Conservation (phyloP, 1,140 invertebrate species). For the Ostrea edulis region DNA sequence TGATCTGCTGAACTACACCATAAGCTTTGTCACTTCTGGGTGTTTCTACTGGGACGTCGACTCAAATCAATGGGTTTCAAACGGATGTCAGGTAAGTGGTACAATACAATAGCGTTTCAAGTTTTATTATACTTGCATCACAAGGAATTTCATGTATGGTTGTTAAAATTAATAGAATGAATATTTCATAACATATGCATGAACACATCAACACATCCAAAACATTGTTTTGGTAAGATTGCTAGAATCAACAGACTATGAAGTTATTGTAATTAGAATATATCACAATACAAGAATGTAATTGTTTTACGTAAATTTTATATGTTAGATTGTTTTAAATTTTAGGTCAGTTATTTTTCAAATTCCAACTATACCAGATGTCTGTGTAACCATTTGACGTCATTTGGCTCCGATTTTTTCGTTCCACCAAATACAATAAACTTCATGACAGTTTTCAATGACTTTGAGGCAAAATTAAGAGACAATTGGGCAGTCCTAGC, state of each 20-base stretch:
- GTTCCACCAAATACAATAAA: slow-evolving; percentile 70
- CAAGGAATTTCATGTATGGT: neutral
- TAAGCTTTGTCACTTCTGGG: slow-evolving; percentile 60
- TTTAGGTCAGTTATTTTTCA: slow-evolving; percentile 64
- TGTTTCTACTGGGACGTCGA: slow-evolving; percentile 69
- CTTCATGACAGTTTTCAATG: slow-evolving; percentile 69
- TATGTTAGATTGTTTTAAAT: neutral
- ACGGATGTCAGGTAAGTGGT: slow-evolving; percentile 66
- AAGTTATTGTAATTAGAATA: neutral
- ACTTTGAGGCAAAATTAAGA: slow-evolving; percentile 64
- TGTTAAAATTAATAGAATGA: neutral
- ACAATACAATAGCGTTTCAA: neutral
- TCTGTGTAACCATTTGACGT: slow-evolving; percentile 70
- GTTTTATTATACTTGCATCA: neutral
- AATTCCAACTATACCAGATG: slow-evolving; percentile 64
- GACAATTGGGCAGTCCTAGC: slow-evolving; percentile 72
- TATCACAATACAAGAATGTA: neutral
- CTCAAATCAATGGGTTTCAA: slow-evolving; percentile 63
- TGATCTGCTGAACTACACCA: slow-evolving; percentile 59
- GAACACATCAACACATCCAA: neutral
- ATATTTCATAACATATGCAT: too few relatives aligned
- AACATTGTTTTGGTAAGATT: neutral
- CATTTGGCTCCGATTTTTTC: slow-evolving; percentile 69
- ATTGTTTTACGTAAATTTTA: neutral
- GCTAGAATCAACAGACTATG: neutral